Evolutionary conservation across 2,113 vertebrate species (phyloP).

Genomic region (Ovis canadensis): DNA sequence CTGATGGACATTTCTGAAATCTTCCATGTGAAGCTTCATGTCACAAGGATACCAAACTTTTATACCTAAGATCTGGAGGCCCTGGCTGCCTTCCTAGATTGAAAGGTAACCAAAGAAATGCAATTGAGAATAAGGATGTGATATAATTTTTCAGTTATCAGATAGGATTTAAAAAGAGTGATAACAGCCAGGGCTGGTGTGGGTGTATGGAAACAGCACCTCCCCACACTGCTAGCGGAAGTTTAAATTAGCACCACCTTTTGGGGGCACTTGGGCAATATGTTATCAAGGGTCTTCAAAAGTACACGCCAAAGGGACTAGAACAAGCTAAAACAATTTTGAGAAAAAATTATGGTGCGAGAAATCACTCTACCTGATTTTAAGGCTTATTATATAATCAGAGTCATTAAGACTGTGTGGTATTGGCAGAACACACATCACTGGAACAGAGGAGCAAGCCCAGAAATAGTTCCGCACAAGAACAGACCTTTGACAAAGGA

Average conservation of each 20-base stretch:
- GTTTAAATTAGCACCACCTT: neutral
- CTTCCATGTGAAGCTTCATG: neutral
- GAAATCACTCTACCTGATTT: neutral
- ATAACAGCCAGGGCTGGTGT: neutral
- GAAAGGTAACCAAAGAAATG: slow-evolving; percentile 4
- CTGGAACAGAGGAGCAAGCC: neutral
- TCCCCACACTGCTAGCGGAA: neutral
- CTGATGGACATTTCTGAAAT: neutral
- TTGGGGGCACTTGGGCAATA: neutral
- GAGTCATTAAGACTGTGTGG: neutral
- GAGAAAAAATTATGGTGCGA: neutral
- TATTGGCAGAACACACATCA: neutral
- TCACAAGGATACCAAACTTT: neutral
- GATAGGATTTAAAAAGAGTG: slow-evolving; percentile 49
- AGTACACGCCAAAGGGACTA: neutral
- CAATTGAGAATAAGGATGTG: slow-evolving; percentile 29
- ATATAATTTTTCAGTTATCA: slow-evolving; percentile 65
- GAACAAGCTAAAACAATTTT: neutral
- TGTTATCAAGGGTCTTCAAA: neutral
- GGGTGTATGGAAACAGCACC: slow-evolving; percentile 34
- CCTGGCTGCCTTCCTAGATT: neutral
- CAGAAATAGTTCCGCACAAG: neutral
- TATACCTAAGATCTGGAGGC: neutral
- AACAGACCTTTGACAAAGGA: neutral
- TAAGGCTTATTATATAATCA: neutral